Evolutionary conservation across 2,797 vertebrate species (phyloP), one percentile per base, ranked within the genome.

Genomic region (Setipinna tenuifilis): DNA sequence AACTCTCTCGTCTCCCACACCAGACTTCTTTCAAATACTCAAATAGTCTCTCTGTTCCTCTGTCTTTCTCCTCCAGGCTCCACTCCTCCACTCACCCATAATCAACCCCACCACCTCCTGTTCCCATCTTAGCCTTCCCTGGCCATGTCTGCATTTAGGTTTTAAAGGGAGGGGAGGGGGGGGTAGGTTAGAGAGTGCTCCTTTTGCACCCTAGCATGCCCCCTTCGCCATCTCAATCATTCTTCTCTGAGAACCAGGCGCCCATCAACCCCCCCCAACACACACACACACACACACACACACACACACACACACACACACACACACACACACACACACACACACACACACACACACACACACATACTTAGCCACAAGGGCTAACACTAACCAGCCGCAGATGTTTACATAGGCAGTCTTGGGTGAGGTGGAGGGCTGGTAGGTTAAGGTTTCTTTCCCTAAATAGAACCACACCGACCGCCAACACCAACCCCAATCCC

Each of bases 351-450:
- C 93, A 88, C 54, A 50, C 91, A 89, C 91, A 48, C 58, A 21
- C 16, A 25, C 65, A 28, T 21, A 94, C 92, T 94, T 92, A 94
- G 93, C 95, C 95, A 94, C 93, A 44, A 90, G 94, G 95, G 95
- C 95, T 96, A 96, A 96, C 93, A 96, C 95, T 96, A 97, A 96
- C 94, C 94, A 96, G 91, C 91, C 95, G 87, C 93, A 95, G 94
- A 96, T 95, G 94, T 96, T 95, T 94, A 93, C 91, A 92, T 83
- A 92, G 92, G 92, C 92, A 90, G 71, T 89, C 91, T 91, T 85
- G 31, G 78, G 28, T 82, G 82, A 44, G 82, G 82, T 85, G 59
- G 93, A 93, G 93, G 91, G 94, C 95, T 93, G 93, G 91, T 93
- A 94, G 93, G 94, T 93, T 54, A 54, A 93, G 83, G 92, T 94